Evolutionary conservation across 2,888 invertebrate species (phyloP).

Genomic region (Empis livida): DNA sequence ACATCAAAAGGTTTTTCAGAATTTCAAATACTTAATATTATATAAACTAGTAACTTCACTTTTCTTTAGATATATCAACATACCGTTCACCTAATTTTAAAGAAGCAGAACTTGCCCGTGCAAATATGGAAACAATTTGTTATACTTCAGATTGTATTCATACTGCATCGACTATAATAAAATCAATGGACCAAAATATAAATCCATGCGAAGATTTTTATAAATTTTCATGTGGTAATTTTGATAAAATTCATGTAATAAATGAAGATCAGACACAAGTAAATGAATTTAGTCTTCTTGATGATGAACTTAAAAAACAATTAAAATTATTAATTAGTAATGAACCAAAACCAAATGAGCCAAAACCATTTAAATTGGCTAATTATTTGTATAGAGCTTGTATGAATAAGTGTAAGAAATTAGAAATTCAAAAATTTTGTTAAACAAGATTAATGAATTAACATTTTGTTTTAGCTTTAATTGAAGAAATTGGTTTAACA

Average conservation of each 20-base stretch:
- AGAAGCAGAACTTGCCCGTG: no score
- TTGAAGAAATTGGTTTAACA: slow-evolving; percentile 58
- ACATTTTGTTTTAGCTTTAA: slow-evolving; percentile 43
- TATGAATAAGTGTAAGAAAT: slow-evolving; percentile 20
- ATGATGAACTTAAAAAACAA: slow-evolving; percentile 19
- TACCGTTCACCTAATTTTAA: no score
- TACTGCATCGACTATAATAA: slow-evolving; percentile 46
- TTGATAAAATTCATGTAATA: slow-evolving; percentile 46
- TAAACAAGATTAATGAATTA: not conserved
- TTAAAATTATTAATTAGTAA: slow-evolving; percentile 17
- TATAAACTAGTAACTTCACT: no score
- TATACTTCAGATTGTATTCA: slow-evolving; percentile 59
- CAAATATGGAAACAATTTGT: slow-evolving; percentile 37
- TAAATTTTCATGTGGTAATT: slow-evolving; percentile 53
- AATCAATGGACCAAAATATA: slow-evolving; percentile 45
- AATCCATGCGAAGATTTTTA: slow-evolving; percentile 62
- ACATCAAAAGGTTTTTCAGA: no score
- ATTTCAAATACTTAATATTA: no score
- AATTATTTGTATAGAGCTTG: slow-evolving; percentile 23
- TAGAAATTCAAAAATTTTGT: not conserved
- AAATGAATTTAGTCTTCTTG: slow-evolving; percentile 18
- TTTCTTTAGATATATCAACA: no score
- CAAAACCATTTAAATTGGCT: slow-evolving; percentile 18
- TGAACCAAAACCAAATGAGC: slow-evolving; percentile 16
- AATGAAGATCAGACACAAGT: slow-evolving; percentile 43